These are phyloP conservation scores for Hypselothyrea guttata DNA, from an alignment of 2,888 invertebrate species.

Conservation along the genomic window DNA sequence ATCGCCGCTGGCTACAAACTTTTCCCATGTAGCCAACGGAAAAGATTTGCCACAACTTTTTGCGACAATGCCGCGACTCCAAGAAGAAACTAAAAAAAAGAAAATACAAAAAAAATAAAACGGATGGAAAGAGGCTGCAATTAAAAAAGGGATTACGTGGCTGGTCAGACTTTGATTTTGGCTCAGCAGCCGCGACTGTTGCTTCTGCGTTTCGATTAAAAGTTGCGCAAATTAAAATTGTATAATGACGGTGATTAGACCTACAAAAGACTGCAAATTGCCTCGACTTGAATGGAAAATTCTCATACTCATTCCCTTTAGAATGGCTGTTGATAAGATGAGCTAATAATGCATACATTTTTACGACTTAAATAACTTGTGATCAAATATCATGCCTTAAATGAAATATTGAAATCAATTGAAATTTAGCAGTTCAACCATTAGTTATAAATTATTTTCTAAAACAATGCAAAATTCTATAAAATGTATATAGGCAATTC, in stretches of 20 bases:
- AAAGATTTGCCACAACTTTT: conserved; percentile 61
- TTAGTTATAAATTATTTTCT: too few relatives aligned
- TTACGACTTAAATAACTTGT: too few relatives aligned
- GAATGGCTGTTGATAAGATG: background rate
- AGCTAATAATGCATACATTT: too few relatives aligned
- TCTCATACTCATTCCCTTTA: background rate
- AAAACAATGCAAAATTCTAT: too few relatives aligned
- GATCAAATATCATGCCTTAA: too few relatives aligned
- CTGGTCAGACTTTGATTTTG: conserved; percentile 52
- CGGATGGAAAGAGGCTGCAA: conserved; percentile 50
- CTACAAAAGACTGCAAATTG: conserved; percentile 48
- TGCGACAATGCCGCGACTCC: conserved; percentile 5
- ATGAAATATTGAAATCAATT: too few relatives aligned
- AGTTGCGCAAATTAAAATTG: conserved; percentile 71
- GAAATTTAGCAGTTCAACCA: too few relatives aligned
- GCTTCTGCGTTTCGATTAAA: conserved; percentile 63
- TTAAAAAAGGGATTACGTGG: conserved; percentile 74
- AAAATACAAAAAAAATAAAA: conserved; percentile 1
- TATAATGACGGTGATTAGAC: conserved; percentile 73
- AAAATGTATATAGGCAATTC: too few relatives aligned
- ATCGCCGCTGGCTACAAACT: conserved; percentile 59
- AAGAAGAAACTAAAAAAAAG: conserved; percentile 7
- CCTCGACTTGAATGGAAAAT: conserved; percentile 9
- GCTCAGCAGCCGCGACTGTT: conserved; percentile 14
- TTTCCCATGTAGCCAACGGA: conserved; percentile 44